These are phyloP conservation scores for Dinothrombium tinctorium DNA, from an alignment of 1,140 invertebrate species.

Conservation along the genomic window DNA sequence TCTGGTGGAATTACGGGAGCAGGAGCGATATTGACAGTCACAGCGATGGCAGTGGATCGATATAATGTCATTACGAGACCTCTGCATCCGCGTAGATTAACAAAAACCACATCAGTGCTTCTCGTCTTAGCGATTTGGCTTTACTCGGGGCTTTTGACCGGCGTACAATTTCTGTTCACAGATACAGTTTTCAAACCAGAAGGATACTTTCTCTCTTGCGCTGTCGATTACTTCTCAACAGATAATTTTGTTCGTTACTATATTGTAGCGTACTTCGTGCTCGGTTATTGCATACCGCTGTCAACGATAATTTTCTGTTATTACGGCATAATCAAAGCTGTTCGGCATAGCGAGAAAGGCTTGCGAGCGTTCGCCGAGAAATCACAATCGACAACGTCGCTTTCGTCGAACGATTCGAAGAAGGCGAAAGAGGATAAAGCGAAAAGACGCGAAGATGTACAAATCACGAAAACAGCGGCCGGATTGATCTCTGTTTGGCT, in stretches of 20 bases:
- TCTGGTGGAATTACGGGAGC: conserved; percentile 53
- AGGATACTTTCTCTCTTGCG: conserved; percentile 55
- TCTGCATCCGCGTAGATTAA: conserved; percentile 28
- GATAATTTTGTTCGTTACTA: conserved; percentile 44
- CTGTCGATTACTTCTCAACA: conserved; percentile 55
- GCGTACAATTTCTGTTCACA: conserved; percentile 43
- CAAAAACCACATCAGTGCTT: conserved; percentile 29
- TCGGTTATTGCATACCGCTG: conserved; percentile 54
- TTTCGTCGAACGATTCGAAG: conserved; percentile 9
- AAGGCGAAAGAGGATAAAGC: too few species aligned
- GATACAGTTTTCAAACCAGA: conserved; percentile 66
- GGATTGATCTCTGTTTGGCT: conserved; percentile 58
- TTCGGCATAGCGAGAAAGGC: conserved; percentile 19
- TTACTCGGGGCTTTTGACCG: conserved; percentile 49
- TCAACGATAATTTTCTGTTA: conserved; percentile 52
- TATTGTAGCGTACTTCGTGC: conserved; percentile 43
- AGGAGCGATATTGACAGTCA: conserved; percentile 50
- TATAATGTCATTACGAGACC: conserved; percentile 55
- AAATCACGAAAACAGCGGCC: conserved; percentile 56
- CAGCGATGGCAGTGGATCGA: conserved; percentile 45
- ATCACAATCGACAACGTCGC: conserved; percentile 9
- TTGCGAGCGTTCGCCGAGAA: too few species aligned
- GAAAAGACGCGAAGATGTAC: conserved; percentile 15
- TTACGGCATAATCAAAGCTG: conserved; percentile 40
- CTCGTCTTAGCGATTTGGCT: conserved; percentile 46